Evolutionary conservation across 2,113 vertebrate species (phyloP), one percentile per base, ranked within the genome.

Genomic region (Tragelaphus scriptus): DNA sequence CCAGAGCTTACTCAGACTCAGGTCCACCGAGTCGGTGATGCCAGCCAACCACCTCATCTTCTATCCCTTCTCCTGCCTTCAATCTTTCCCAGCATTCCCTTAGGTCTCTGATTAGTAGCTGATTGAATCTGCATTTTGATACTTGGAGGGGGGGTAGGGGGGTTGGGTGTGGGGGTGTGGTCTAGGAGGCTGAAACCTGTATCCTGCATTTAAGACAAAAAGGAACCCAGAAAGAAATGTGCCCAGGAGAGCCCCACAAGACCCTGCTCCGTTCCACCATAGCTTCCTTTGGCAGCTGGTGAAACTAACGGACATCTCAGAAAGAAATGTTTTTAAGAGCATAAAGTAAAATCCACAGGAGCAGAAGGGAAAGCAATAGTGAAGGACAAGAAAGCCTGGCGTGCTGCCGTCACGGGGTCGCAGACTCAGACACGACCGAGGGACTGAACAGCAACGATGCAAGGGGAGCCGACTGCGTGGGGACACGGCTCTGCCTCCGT

Each of bases 391-490:
- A 25, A 44, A 75, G n/a, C 21, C 36, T 25, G 21, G 21, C 1
- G 11, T 1, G 71, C 36, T 6, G 1, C 36, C 7, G 71, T 75
- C 36, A 0, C 7, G 71, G 71, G 36, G 36, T 25, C 11, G 3
- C 71, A 44, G 71, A 25, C 21, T 25, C 11, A 0, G 36, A 40
- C 36, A 25, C 5, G 21, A 40, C n/a, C 3, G 65, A 36, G 19
- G 65, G 65, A 0, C 65, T 71, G n/a, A 5, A 23, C 30, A 7
- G 1, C 7, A 6, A 0, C 3, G 44, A 2, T 0, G 0, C 21
- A 11, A 3, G 71, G 36, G 68, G 12, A 26, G 2, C 65, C n/a
- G 4, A 10, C n/a, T 36, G 0, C n/a, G 3, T 1, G 17, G n/a
- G 21, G 19, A 21, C 17, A 36, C 17, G 11, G 5, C 6, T 3